Percentiles rank a stretch among this genome's conserved stretches.
phyloP scores from a whole-genome alignment of 2,113 vertebrate genomes.

The Parotia lawesii region DNA sequence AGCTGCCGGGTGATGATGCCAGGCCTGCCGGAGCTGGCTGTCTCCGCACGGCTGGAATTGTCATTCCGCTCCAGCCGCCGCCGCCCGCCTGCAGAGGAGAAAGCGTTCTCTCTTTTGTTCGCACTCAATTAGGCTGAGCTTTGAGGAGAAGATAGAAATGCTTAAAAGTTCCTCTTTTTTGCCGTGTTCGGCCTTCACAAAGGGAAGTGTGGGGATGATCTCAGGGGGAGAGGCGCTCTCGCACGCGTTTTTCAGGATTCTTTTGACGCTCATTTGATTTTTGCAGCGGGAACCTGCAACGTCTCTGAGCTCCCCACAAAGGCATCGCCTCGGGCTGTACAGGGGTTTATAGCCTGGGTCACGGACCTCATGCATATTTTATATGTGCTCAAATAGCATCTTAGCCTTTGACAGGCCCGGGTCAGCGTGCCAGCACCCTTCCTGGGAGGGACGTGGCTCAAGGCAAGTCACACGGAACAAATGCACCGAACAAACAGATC shows the following conservation, averaged over 20 bases:
- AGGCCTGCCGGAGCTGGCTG: neutral
- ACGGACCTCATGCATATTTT: neutral
- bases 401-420: neutral
- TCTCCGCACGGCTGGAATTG: neutral
- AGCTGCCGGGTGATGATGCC: neutral
- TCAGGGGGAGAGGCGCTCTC: neutral
- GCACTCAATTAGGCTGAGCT: slow-evolving; percentile 43
- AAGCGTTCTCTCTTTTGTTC: slow-evolving; percentile 17
- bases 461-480: neutral
- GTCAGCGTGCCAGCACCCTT: neutral
- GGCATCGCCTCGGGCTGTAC: slow-evolving; percentile 50
- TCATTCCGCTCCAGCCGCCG: neutral
- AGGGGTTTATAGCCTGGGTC: slow-evolving; percentile 30
- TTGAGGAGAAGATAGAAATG: slow-evolving; percentile 30
- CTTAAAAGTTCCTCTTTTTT: neutral
- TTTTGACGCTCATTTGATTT: slow-evolving; percentile 44
- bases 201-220: neutral
- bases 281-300: neutral
- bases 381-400: neutral
- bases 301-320: slow-evolving; percentile 36
- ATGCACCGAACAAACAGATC: neutral
- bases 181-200: neutral
- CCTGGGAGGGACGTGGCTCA: neutral
- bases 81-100: neutral
- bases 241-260: neutral